These are phyloP conservation scores for Phaetusa simplex DNA, from an alignment of 2,113 vertebrate species.

Conservation along the genomic window DNA sequence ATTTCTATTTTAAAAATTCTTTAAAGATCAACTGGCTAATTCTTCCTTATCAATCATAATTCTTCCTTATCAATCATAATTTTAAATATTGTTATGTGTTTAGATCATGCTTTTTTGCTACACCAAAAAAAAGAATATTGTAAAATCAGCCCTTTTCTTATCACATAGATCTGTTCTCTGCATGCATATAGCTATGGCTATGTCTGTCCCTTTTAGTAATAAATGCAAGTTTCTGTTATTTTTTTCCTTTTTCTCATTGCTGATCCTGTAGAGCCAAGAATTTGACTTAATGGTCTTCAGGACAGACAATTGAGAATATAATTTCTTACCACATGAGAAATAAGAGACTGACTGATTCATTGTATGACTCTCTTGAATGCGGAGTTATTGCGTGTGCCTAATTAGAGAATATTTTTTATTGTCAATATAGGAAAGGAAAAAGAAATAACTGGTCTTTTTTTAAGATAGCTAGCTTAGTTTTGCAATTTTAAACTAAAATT, in stretches of 20 bases:
- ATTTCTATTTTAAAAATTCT: not conserved
- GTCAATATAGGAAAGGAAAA: not conserved
- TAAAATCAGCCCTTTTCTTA: not conserved
- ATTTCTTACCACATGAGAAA: not conserved
- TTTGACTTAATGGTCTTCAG: not conserved
- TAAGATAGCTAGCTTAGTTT: not conserved
- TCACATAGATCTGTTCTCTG: accelerated
- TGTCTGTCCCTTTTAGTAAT: not conserved
- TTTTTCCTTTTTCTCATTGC: not conserved
- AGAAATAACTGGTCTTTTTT: not conserved
- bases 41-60: not conserved
- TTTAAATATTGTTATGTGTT: not conserved
- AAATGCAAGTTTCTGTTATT: not conserved
- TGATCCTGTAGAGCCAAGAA: not conserved
- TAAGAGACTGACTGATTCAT: not conserved
- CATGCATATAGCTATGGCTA: not conserved
- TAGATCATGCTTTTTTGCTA: not conserved
- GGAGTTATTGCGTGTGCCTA: not conserved
- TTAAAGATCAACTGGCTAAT: not conserved
- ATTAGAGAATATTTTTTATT: not conserved
- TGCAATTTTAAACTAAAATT: not conserved
- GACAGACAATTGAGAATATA: not conserved
- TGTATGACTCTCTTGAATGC: not conserved
- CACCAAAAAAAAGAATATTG: not conserved
- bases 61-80: not conserved